These are phyloP conservation scores for Megaceryle torquata DNA, from an alignment of 2,113 vertebrate genomes.

Conservation along the genomic window DNA sequence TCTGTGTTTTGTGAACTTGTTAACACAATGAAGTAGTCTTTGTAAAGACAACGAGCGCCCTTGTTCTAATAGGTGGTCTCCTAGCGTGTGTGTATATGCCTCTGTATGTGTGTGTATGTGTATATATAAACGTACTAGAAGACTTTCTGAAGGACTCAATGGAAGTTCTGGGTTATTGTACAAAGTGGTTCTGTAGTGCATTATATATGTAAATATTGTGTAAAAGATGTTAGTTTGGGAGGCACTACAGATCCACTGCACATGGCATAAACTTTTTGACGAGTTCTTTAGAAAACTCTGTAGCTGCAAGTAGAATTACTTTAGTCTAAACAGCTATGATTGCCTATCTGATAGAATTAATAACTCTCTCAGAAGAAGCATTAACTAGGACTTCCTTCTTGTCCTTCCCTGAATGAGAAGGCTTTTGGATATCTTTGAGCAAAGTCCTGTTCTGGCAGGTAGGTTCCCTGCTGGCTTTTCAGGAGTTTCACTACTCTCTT, in stretches of 20 bases:
- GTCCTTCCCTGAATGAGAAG: background rate
- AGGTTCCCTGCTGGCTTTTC: background rate
- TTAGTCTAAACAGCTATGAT: background rate
- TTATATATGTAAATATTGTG: background rate
- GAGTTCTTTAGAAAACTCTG: background rate
- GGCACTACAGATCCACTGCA: background rate
- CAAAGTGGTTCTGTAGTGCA: background rate
- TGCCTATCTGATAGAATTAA: background rate
- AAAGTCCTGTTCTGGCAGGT: background rate
- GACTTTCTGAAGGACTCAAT: background rate
- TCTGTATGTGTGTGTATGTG: background rate
- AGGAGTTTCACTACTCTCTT: background rate
- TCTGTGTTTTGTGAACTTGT: conserved; percentile 57
- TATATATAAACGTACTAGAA: background rate
- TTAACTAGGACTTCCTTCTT: background rate
- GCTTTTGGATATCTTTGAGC: background rate
- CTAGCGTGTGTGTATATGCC: background rate
- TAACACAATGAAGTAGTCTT: conserved; percentile 20
- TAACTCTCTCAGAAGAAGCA: background rate
- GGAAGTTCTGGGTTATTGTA: background rate
- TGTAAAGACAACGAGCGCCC: background rate
- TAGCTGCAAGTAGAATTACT: background rate
- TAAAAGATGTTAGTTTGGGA: background rate
- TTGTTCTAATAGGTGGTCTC: background rate
- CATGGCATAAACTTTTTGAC: background rate